Conservation (phyloP, 2,888 invertebrate genomes). For the Netelia inedita region DNA sequence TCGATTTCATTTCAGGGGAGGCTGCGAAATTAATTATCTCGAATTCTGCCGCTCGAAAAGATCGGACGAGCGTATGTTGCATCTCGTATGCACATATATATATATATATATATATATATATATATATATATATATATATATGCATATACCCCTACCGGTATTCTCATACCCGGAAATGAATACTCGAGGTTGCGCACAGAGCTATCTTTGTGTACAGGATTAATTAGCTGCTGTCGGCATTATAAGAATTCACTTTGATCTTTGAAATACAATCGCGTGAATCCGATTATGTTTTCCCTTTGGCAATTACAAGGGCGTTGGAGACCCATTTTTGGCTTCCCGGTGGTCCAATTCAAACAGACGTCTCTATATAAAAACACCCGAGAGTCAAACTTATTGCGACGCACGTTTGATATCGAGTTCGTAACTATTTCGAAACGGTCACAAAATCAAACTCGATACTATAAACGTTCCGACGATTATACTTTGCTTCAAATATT, state of each 20-base stretch:
- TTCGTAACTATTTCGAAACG: no score
- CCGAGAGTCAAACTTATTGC: no score
- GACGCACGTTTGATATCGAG: no score
- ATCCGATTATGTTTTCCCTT: slow-evolving; percentile 5
- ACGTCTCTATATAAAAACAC: no score
- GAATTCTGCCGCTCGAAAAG: neutral
- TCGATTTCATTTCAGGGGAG: neutral
- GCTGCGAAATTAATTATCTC: neutral
- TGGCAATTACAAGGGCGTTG: neutral
- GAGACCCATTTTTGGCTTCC: neutral
- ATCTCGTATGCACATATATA: neutral
- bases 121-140: neutral
- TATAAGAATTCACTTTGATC: slow-evolving; percentile 32
- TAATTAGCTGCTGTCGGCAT: slow-evolving; percentile 11
- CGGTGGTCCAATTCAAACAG: no score
- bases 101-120: neutral
- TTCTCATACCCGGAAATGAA: no score
- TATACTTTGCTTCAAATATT: no score
- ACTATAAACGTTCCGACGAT: no score
- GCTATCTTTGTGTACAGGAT: slow-evolving; percentile 19
- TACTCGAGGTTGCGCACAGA: no score
- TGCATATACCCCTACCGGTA: neutral
- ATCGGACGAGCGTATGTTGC: neutral
- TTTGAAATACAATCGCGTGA: slow-evolving; percentile 21
- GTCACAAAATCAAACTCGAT: no score